A percentile compares a stretch with the other conserved stretches of the same genome.
Conservation (phyloP, 2,888 invertebrate genomes). For the Phaedon cochleariae region DNA sequence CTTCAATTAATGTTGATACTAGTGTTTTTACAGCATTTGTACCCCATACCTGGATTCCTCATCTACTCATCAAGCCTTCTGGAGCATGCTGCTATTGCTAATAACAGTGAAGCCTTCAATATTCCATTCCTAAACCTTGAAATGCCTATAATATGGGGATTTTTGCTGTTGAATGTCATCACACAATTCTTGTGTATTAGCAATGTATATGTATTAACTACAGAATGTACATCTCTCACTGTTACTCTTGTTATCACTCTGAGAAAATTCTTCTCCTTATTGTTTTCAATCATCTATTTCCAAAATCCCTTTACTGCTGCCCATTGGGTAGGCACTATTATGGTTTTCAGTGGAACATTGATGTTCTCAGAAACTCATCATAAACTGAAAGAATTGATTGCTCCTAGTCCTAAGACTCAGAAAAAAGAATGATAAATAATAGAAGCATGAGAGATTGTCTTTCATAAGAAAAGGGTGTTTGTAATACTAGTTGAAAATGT, state of each 20-base stretch:
- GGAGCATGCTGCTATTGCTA: conserved; percentile 78
- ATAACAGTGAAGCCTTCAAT: conserved; percentile 68
- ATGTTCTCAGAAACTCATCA: conserved; percentile 40
- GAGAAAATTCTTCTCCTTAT: conserved; percentile 91
- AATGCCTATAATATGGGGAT: conserved; percentile 80
- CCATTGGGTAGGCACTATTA: conserved; percentile 90
- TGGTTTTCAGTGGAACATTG: conserved; percentile 93
- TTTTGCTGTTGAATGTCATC: conserved; percentile 81
- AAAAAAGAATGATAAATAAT: background rate
- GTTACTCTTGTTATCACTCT: conserved; percentile 96
- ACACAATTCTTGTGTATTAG: conserved; percentile 96
- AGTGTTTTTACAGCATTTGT: conserved; percentile 77
- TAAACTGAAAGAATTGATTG: conserved; percentile 22
- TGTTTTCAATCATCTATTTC: conserved; percentile 96
- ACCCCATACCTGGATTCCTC: conserved; percentile 90
- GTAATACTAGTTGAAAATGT: too few relatives aligned
- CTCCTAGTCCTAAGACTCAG: background rate
- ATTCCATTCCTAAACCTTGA: conserved; percentile 69
- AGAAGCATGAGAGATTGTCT: background rate
- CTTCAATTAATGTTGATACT: too few relatives aligned
- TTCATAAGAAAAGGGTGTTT: too few relatives aligned
- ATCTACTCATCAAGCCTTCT: conserved; percentile 80
- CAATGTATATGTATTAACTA: conserved; percentile 92
- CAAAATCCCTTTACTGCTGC: conserved; percentile 89
- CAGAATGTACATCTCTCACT: conserved; percentile 92